Percentiles rank a stretch among this genome's conserved stretches.
Conservation (phyloP, 2,888 invertebrate species). For the Disparrhopalites patrizii region DNA sequence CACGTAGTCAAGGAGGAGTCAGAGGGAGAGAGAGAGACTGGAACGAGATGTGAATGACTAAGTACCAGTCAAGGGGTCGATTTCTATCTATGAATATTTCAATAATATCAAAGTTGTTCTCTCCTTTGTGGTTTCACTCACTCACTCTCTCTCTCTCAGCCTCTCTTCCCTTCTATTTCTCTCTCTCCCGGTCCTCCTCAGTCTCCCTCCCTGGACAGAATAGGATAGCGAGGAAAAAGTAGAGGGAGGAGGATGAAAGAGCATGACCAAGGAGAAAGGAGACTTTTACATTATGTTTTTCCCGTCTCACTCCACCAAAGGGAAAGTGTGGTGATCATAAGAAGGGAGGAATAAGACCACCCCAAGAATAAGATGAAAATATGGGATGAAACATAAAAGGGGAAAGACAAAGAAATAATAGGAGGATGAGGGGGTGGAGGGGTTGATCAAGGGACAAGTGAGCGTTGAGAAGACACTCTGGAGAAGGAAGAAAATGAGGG, state of each 20-base stretch:
- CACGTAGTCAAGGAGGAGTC: background rate
- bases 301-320: background rate
- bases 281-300: background rate
- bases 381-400: no score
- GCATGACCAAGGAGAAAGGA: background rate
- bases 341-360: no score
- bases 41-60: conserved; percentile 28
- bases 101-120: conserved; percentile 26
- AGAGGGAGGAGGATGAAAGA: background rate
- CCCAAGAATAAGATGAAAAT: no score
- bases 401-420: no score
- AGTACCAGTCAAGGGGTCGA: conserved; percentile 22
- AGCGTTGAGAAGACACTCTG: background rate
- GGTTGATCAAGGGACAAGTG: background rate
- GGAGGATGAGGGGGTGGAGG: background rate
- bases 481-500: background rate
- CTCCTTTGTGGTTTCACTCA: conserved; percentile 22
- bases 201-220: background rate
- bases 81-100: conserved; percentile 31
- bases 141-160: background rate
- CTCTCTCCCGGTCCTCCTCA: background rate
- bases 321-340: no score
- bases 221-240: background rate
- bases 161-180: background rate
- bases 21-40: no score